Conservation (phyloP, 2,797 vertebrate species). For the Emydoidea blandingii region DNA sequence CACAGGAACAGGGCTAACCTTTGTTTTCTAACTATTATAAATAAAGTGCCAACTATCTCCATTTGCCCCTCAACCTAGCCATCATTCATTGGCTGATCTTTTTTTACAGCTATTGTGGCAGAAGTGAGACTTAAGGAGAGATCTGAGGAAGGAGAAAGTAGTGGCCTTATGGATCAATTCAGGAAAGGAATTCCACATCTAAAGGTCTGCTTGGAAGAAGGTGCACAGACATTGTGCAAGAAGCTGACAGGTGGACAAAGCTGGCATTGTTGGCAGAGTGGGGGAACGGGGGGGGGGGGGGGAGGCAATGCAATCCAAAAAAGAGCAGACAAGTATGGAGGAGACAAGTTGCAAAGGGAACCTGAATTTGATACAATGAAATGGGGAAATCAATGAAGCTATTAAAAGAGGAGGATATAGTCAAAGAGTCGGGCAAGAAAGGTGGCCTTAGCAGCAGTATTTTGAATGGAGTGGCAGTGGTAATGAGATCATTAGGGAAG, state of each 20-base stretch:
- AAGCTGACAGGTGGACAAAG: neutral
- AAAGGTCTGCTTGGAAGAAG: neutral
- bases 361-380: neutral
- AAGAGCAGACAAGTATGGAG: neutral
- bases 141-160: neutral
- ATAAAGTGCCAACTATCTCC: neutral
- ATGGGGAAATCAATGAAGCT: neutral
- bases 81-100: neutral
- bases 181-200: neutral
- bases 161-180: neutral
- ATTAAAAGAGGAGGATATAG: neutral
- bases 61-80: neutral
- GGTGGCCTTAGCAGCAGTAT: neutral
- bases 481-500: neutral
- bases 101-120: neutral
- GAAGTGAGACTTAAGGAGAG: neutral
- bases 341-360: neutral
- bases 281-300: too few relatives aligned
- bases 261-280: neutral
- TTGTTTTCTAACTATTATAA: neutral
- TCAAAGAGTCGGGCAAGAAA: neutral
- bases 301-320: neutral
- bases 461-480: neutral
- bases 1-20: neutral
- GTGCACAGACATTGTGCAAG: neutral